phyloP scores from a whole-genome alignment of 2,113 vertebrate species.

The Andinoacara biseriatus region DNA sequence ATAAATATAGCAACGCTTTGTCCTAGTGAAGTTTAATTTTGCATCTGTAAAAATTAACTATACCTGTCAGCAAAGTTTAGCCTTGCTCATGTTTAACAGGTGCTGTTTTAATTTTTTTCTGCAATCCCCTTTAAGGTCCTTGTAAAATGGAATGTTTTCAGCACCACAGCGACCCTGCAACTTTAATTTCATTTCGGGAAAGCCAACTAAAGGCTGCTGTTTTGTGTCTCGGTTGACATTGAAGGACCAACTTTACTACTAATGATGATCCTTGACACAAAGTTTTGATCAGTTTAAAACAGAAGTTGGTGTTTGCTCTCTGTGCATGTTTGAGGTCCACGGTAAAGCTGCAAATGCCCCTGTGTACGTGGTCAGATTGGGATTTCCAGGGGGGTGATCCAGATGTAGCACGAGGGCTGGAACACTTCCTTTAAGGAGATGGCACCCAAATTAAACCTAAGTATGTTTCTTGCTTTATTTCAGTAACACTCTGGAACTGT shows the following conservation, averaged over 20 bases:
- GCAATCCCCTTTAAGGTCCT: neutral
- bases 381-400: neutral
- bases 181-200: slow-evolving; percentile 2
- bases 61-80: neutral
- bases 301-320: neutral
- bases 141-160: neutral
- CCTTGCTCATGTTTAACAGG: neutral
- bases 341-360: neutral
- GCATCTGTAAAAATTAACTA: neutral
- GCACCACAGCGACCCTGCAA: neutral
- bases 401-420: neutral
- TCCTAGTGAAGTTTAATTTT: neutral
- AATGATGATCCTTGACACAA: neutral
- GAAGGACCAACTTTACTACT: neutral
- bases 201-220: neutral
- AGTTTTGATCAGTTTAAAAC: too few species aligned
- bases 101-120: neutral
- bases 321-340: neutral
- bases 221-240: neutral
- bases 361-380: neutral
- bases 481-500: neutral
- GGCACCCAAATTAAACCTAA: neutral
- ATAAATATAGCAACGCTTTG: neutral
- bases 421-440: too few species aligned
- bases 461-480: neutral